Base-by-base conservation (phyloP, 37 sponge, comb jelly and placozoan species). In the Mnemiopsis leidyi region DNA sequence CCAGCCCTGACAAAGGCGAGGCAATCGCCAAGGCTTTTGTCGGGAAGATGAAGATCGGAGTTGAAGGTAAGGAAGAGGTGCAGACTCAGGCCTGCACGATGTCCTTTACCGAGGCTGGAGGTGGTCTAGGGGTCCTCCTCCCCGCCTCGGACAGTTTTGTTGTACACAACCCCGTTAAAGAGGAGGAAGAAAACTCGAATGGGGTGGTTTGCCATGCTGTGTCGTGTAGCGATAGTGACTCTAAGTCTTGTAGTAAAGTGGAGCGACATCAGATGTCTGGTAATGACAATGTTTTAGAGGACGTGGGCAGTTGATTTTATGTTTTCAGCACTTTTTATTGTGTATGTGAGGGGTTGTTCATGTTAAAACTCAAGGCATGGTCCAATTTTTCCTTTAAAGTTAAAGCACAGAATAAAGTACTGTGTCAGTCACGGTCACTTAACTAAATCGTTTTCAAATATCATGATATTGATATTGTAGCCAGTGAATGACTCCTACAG, bases 1-100 rank as follows among this genome's bases (percentile, higher is more conserved):
- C 90, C 30, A 40, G 61, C 48, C 90, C 23, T 23, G 7, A 23
- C 29, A 38, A 39, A 61, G 90, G 36, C 29, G 36, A 33, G 7
- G 90, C 61, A 25, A 85, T 85, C 40, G 90, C 90, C 3, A 23
- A 21, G 36, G 29, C 90, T n/a, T 85, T 85, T 33, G 90, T 85
- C 24, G 90, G 90, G 61, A 85, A 85, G 36, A 85, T 85, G 90
- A 85, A 40, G 90, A 28, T 23, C 38, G 90, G 90, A 1, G 90
- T 85, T 23, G 90, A 85, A 40, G 90, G 90, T 85, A 37, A 85
- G 90, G 79, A 9, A 16, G 73, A 25, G 21, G 73, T 2, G 23
- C 61, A 48, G 61, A 48, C 61, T 48, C 61, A 48, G 13, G 61
- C 13, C 61, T 48, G 5, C 5, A 48, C 61, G 13, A 48, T 48